Base-by-base conservation (phyloP, 2,888 invertebrate species). In the Stomorhina lunata region DNA sequence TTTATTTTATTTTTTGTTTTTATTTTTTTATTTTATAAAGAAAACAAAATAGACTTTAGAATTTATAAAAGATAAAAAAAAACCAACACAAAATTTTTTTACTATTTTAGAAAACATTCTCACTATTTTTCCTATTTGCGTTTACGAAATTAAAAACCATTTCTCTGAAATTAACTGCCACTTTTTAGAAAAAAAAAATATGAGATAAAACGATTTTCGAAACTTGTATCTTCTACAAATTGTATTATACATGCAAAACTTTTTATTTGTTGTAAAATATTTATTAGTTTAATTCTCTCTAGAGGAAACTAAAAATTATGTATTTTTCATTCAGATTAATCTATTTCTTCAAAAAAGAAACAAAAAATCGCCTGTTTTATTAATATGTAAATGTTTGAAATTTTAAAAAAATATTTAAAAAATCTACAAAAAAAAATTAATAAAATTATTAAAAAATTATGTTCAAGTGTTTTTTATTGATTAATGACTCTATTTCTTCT, bases 21-120 rank as follows among this genome's bases (percentile, higher is more conserved):
- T 86, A 85, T 81, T 87, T 88, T n/a, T 88, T 87, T 89, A 85
- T 87, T 87, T 86, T 85, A 84, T 83, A 85, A 81, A 86, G 85
- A 88, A 86, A 86, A 86, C 86, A 88, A 86, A 88, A 87, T 90
- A 90, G 90, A 90, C 89, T 90, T 88, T 90, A 90, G 90, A 88
- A 88, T 90, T 90, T 89, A 90, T 87, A 87, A 89, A 68, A 76
- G 15, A 27, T 68, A 53, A 50, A 37, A 71, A 48, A 66, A 77
- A 20, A 73, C 71, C 63, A 63, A 65, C 50, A 48, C 40, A 37
- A 48, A 29, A 32, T 34, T 55, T 61, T 69, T 85, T 84, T 84
- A 85, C 76, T 84, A 81, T 84, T 83, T 82, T 55, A 65, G n/a
- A n/a, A n/a, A 43, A 45, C 32, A 71, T 37, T 20, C 50, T 43